Evolutionary conservation across 1,140 invertebrate species (phyloP), one percentile per base, ranked within the genome.

Genomic region (Laupala kohalensis): DNA sequence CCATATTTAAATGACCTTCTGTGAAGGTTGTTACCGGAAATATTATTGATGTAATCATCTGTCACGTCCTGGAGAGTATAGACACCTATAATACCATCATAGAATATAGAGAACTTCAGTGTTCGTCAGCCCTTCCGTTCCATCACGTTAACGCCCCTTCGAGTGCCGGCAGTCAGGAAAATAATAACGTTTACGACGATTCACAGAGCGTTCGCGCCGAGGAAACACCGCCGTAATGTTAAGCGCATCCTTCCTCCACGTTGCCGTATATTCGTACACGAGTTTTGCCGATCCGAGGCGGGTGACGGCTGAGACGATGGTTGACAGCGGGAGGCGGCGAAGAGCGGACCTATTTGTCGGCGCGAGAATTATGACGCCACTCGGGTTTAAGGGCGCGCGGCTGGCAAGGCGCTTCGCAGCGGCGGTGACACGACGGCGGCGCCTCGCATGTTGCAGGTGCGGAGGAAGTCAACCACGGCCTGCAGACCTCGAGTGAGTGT

Each of bases 241-340:
- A 53, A 53, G 19, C 19, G 37, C 37, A 9, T 53, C 37, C 37
- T 53, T 53, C 37, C 37, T 53, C 37, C 9, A 9, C 37, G 37
- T 53, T 53, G n/a, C n/a, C n/a, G 37, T 53, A 53, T 53, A 9
- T 53, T 53, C 19, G 37, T 53, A 53, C 19, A 53, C 37, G 37
- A 53, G 37, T 53, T 53, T 53, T 53, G 37, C 37, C 37, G 37
- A 53, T 53, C 23, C 71, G n/a, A 12, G 4, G 28, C n/a, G 25
- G 27, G 25, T 29, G 23, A 62, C 24, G 23, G 74, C 75, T 73
- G 74, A 70, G 74, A 75, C 72, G 73, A 71, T 74, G 75, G 74
- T 75, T 75, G 74, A 69, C 72, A 73, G 76, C 74, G 73, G 73
- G 76, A 74, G 74, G 68, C 65, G 71, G 71, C 71, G 71, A 66